Conservation (phyloP, 2,113 vertebrate genomes). For the Pteruthius melanotis region DNA sequence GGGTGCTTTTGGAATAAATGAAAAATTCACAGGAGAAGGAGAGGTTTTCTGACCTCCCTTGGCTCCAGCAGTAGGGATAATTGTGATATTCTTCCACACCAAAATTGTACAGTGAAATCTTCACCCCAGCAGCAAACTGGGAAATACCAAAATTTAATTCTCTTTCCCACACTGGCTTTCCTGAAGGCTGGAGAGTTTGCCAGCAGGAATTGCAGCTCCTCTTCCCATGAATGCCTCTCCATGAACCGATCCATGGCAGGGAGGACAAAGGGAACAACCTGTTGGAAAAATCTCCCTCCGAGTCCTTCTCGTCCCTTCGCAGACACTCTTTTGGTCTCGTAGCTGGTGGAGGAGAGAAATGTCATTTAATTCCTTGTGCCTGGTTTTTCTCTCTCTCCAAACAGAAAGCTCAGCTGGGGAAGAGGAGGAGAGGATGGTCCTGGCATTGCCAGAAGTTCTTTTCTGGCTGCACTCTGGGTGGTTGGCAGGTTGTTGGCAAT, state of each 20-base stretch:
- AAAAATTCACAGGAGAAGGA: no score
- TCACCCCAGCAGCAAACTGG: no score
- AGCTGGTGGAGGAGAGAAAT: not conserved
- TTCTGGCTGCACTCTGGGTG: not conserved
- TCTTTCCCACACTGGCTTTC: not conserved
- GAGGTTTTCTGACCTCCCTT: no score
- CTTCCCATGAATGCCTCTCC: not conserved
- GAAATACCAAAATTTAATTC: not conserved
- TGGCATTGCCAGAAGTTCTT: not conserved
- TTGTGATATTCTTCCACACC: no score
- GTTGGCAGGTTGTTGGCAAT: slow-evolving; percentile 1
- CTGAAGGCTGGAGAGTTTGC: not conserved
- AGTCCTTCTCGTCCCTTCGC: not conserved
- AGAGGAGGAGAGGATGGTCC: not conserved
- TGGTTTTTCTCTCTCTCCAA: not conserved
- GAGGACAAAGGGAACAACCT: not conserved
- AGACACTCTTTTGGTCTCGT: not conserved
- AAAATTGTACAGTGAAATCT: no score
- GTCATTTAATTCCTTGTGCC: not conserved
- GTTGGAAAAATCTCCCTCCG: not conserved
- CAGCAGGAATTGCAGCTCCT: not conserved
- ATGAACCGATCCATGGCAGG: not conserved
- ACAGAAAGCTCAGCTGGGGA: not conserved
- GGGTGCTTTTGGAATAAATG: no score
- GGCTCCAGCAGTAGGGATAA: no score